Evolutionary conservation across 2,113 vertebrate genomes (phyloP), one percentile per base, ranked within the genome.

Genomic region (Pheucticus melanocephalus): DNA sequence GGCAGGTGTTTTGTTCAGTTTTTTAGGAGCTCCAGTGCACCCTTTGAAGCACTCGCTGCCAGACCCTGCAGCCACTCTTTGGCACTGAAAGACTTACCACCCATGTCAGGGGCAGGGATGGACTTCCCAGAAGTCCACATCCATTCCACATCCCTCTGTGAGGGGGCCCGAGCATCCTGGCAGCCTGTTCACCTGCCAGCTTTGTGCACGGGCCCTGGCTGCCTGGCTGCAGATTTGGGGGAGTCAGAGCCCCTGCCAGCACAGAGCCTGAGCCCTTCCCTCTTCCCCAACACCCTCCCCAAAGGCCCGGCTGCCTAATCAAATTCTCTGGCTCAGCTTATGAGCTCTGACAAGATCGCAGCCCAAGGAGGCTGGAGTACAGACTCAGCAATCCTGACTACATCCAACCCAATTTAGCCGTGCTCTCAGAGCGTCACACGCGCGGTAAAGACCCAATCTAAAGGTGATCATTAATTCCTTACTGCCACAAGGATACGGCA

Each of bases 281-380:
- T 70, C 56, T 89, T 91, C 79, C 66, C 39, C 2, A 0, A 28
- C 76, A 31, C 30, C 39, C 40, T 96, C 90, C 89, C 93, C 47
- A 40, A 87, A 96, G 91, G 77, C 82, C 31, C 37, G 18, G 85
- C 63, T 0, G 5, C 92, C 85, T 94, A 73, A 92, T 95, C 82
- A 90, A 96, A 95, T 91, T 66, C 95, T 92, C 71, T 59, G 70
- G 56, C 92, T 93, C 82, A 68, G 85, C 87, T 95, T 95, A 96
- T 90, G 93, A 96, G 94, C 88, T 90, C 92, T 94, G 96, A 95
- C 96, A 96, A 85, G 94, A 91, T 81, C 40, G 15, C 85, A 94
- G 92, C 90, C 94, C 94, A 97, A 96, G 93, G 90, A 97, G 94
- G 92, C 90, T 86, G n/a, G 78, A 86, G 87, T 72, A 95, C 96